Evolutionary conservation across 1,140 invertebrate species (phyloP), one percentile per base, ranked within the genome.

Genomic region (Cotesia vestalis): DNA sequence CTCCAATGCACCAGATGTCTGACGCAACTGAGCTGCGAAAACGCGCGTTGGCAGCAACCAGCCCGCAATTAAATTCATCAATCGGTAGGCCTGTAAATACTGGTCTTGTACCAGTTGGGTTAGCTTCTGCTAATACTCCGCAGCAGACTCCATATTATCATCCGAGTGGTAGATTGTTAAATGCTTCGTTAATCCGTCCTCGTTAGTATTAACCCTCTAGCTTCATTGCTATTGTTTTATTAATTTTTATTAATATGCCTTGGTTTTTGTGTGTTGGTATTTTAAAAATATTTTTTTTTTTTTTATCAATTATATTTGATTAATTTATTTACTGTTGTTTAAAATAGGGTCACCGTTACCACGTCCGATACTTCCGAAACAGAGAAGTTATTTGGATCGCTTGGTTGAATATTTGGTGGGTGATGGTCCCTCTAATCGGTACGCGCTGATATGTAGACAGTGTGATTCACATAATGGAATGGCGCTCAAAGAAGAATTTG

Each of bases 401-500:
- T 86, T 99, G 72, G 91, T 99, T 17, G 98, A 99, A 83, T 98
- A 95, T 83, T 84, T 99, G 60, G 91, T 99, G 17, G 97, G 96
- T 46, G 98, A 99, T 89, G 97, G 97, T 27, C 96, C 97, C 62
- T 91, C 92, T 72, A 96, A 98, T 88, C 90, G 97, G 76, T 98
- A 94, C 86, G 98, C 97, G 51, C 89, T 99, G 63, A 97, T 99
- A 81, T 99, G 98, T 87, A 89, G 89, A 38, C 89, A 94, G 72
- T 99, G 98, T 84, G 90, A 90, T 71, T 92, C 92, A 9, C 98
- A 99, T 83, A 99, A 99, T 88, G 98, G 98, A 75, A 98, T 99
- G 96, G 95, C 97, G 14, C 89, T 98, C 4, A 91, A 93, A 81
- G 97, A 99, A 85, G 98, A 99, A 81, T 99, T 97, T 88, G 96